Conservation (phyloP, 2,113 vertebrate genomes). For the Falco punctatus region DNA sequence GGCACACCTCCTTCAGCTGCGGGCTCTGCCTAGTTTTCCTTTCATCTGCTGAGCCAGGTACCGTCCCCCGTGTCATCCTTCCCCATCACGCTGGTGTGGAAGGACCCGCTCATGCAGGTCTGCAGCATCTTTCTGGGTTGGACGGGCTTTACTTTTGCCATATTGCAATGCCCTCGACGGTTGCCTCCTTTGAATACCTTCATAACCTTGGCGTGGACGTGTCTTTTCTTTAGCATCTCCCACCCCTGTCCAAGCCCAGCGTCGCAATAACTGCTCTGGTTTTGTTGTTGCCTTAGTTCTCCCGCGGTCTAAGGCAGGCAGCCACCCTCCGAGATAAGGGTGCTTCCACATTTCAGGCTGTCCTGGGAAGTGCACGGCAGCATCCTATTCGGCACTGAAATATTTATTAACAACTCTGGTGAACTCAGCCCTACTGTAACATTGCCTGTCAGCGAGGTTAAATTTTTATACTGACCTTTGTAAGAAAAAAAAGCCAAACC, state of each 20-base stretch:
- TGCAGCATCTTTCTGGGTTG: not conserved
- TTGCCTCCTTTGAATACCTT: not conserved
- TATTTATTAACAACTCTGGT: not conserved
- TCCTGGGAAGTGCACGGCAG: not conserved
- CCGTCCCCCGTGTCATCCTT: rapidly evolving
- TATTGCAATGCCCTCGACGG: rapidly evolving
- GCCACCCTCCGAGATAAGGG: not conserved
- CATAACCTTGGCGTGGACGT: not conserved
- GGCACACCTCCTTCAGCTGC: not conserved
- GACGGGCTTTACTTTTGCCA: not conserved
- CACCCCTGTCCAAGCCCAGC: not conserved
- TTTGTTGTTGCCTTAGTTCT: not conserved
- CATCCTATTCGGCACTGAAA: not conserved
- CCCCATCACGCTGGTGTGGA: not conserved
- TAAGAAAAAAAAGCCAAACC: not conserved
- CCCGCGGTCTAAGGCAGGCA: not conserved
- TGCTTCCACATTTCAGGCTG: not conserved
- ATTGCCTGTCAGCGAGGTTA: not conserved
- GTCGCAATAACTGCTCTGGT: not conserved
- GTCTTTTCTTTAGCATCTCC: not conserved
- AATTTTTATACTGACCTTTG: not conserved
- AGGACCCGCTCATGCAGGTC: rapidly evolving
- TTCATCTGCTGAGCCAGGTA: not conserved
- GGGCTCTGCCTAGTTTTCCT: not conserved
- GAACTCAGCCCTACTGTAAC: not conserved